These are phyloP conservation scores for Urophycis tenuis DNA, from an alignment of 2,797 vertebrate species.

Conservation along the genomic window DNA sequence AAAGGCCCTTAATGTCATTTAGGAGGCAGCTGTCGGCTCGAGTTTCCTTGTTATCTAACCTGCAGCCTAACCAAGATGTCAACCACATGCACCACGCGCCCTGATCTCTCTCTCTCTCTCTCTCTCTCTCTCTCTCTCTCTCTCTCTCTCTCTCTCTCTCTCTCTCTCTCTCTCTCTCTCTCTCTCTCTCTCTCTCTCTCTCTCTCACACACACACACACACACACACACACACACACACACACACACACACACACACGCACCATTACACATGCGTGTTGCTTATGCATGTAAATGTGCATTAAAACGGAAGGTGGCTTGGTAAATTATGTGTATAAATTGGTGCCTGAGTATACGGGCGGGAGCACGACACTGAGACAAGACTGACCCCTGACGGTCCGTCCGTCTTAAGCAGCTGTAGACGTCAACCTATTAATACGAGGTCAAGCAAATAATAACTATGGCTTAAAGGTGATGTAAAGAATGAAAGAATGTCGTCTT, in stretches of 20 bases:
- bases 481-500: no score
- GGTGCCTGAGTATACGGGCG: neutral
- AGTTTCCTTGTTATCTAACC: slow-evolving; percentile 43
- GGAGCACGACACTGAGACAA: slow-evolving; percentile 29
- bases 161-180: slow-evolving; percentile 10
- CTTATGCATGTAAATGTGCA: slow-evolving; percentile 28
- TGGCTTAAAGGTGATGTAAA: neutral
- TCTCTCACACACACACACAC: neutral
- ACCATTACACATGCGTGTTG: neutral
- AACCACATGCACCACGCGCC: slow-evolving; percentile 2
- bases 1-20: slow-evolving; percentile 34
- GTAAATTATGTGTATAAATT: neutral
- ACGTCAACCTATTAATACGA: neutral
- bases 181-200: slow-evolving; percentile 10
- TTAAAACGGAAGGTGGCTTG: slow-evolving; percentile 20
- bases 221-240: no score
- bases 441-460: neutral
- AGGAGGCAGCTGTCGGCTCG: slow-evolving; percentile 57
- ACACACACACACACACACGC: neutral
- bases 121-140: slow-evolving; percentile 10
- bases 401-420: neutral
- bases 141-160: slow-evolving; percentile 10
- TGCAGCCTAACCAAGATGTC: slow-evolving; percentile 21
- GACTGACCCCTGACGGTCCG: slow-evolving; percentile 56
- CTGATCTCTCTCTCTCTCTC: slow-evolving; percentile 15